Conservation (phyloP, 1,140 invertebrate species). For the Cydia amplana region DNA sequence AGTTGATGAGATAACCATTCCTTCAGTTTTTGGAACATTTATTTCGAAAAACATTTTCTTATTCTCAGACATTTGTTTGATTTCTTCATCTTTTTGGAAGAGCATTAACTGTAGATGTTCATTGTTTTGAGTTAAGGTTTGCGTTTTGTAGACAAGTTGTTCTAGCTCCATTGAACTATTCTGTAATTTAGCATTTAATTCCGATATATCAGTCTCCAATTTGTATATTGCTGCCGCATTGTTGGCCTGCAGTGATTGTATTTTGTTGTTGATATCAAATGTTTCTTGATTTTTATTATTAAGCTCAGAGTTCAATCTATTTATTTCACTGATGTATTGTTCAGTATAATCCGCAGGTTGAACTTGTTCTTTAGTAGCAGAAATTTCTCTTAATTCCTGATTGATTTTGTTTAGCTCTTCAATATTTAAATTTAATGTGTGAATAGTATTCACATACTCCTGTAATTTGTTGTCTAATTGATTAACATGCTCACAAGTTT, state of each 20-base stretch:
- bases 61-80: slow-evolving; percentile 67
- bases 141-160: slow-evolving; percentile 45
- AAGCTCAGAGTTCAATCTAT: slow-evolving; percentile 64
- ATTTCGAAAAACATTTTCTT: slow-evolving; percentile 71
- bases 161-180: slow-evolving; percentile 43
- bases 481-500: slow-evolving; percentile 78
- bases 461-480: slow-evolving; percentile 66
- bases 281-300: slow-evolving; percentile 68
- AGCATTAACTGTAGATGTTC: slow-evolving; percentile 51
- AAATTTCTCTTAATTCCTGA: slow-evolving; percentile 55
- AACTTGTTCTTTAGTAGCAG: slow-evolving; percentile 36
- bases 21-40: slow-evolving; percentile 75
- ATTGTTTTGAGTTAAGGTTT: slow-evolving; percentile 49
- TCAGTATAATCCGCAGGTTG: slow-evolving; percentile 65
- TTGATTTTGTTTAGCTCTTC: slow-evolving; percentile 61
- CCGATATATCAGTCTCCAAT: slow-evolving; percentile 53
- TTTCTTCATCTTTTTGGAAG: slow-evolving; percentile 62
- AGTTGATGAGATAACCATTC: slow-evolving; percentile 71
- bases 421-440: slow-evolving; percentile 56
- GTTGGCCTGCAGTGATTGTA: slow-evolving; percentile 51
- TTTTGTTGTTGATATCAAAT: slow-evolving; percentile 55
- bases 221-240: slow-evolving; percentile 47
- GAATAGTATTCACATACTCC: slow-evolving; percentile 59
- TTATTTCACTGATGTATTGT: slow-evolving; percentile 72
- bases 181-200: slow-evolving; percentile 49